Evolutionary conservation across 1,140 invertebrate species (phyloP).

Genomic region (Diorhabda carinulata): DNA sequence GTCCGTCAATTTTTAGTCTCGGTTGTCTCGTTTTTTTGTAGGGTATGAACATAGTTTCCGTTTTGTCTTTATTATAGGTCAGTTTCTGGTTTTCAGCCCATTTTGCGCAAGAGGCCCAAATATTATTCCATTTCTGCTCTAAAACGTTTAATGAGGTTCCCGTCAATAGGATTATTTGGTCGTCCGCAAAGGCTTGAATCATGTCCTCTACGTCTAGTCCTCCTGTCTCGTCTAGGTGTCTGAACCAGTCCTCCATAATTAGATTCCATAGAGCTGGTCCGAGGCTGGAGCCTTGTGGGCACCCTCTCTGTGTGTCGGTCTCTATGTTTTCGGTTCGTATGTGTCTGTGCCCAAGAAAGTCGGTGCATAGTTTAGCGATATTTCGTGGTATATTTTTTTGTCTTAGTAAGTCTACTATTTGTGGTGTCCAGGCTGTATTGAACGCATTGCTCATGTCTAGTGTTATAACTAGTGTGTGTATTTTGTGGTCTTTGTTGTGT

Average conservation of each 20-base stretch:
- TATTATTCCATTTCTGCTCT: constrained; percentile 17
- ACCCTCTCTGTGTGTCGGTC: constrained; percentile 22
- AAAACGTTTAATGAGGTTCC: constrained; percentile 19
- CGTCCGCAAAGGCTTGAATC: constrained; percentile 25
- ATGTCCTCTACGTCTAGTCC: neutral
- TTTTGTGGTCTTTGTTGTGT: neutral
- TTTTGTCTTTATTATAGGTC: constrained; percentile 27
- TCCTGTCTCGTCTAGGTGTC: constrained; percentile 15
- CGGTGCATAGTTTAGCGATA: neutral
- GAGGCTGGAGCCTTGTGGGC: constrained; percentile 32
- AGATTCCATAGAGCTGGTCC: constrained; percentile 30
- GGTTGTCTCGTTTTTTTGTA: constrained; percentile 21
- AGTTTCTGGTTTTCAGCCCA: constrained; percentile 14
- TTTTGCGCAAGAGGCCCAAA: constrained; percentile 1
- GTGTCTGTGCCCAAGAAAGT: constrained; percentile 18
- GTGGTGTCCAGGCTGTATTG: constrained; percentile 17
- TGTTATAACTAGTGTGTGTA: constrained; percentile 14
- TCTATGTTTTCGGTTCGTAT: constrained; percentile 18
- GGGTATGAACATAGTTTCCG: constrained; percentile 23
- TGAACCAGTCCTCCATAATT: constrained; percentile 28
- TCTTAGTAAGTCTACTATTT: neutral
- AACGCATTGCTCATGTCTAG: constrained; percentile 26
- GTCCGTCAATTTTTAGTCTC: constrained; percentile 10
- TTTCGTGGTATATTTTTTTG: neutral
- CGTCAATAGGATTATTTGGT: constrained; percentile 21